phyloP scores from a whole-genome alignment of 92 coral and sea anemone species.

The Palythoa grandis region DNA sequence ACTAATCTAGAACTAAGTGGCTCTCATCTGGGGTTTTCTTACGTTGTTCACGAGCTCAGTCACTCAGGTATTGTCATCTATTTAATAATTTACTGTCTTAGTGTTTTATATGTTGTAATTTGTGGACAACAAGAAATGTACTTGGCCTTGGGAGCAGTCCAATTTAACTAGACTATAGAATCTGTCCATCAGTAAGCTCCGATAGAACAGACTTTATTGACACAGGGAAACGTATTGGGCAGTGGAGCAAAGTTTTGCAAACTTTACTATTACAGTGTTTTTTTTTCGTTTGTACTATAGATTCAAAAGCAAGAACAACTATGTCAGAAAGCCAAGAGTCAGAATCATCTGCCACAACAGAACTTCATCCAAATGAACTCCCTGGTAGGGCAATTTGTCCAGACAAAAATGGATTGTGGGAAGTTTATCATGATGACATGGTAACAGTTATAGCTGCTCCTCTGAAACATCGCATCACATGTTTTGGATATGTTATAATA shows the following conservation, averaged over 20 bases:
- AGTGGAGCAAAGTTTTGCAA: not conserved
- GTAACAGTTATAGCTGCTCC: constrained; percentile 84
- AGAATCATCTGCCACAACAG: constrained; percentile 23
- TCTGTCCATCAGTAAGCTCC: too few relatives aligned
- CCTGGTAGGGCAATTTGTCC: constrained; percentile 66
- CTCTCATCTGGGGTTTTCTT: constrained; percentile 80
- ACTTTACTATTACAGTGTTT: not conserved
- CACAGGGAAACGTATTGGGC: too few relatives aligned
- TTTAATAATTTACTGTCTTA: not conserved
- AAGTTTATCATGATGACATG: constrained; percentile 72
- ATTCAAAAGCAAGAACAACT: not conserved
- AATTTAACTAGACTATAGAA: too few relatives aligned
- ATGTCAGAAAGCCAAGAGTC: constrained; percentile 12
- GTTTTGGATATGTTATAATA: constrained; percentile 87
- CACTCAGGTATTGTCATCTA: constrained; percentile 48
- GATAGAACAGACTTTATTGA: too few relatives aligned
- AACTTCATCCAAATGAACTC: constrained; percentile 76
- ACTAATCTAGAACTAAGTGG: constrained; percentile 72
- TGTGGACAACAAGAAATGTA: not conserved
- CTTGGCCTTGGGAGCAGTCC: too few relatives aligned
- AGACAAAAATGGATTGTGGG: constrained; percentile 65
- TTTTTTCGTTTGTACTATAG: not conserved
- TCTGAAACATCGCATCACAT: constrained; percentile 78
- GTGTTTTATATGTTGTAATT: not conserved
- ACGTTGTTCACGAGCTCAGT: constrained; percentile 85